phyloP scores from a whole-genome alignment of 2,888 invertebrate species.

The Subacronicta megacephala region DNA sequence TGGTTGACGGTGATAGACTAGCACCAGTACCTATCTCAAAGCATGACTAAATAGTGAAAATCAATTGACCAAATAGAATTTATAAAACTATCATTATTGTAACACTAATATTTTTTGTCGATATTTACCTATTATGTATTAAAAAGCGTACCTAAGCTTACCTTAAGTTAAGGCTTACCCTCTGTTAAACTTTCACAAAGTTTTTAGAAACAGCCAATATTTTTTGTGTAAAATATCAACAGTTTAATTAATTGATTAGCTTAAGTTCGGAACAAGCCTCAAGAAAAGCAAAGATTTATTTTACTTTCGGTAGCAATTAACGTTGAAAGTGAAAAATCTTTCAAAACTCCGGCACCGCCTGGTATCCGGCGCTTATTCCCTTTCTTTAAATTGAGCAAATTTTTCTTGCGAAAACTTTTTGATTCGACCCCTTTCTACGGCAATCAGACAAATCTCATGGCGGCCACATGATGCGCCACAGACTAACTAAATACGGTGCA shows the following conservation, averaged over 20 bases:
- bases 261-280: constrained; percentile 76
- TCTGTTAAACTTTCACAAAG: constrained; percentile 23
- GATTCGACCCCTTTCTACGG: constrained; percentile 85
- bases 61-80: no score
- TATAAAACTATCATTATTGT: no score
- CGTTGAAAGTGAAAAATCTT: constrained; percentile 88
- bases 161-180: no score
- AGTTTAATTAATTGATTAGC: constrained; percentile 87
- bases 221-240: constrained; percentile 68
- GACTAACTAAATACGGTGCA: constrained; percentile 37
- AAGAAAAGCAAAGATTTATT: constrained; percentile 85
- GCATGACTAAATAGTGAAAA: no score
- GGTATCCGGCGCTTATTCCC: constrained; percentile 77
- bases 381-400: constrained; percentile 85
- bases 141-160: no score
- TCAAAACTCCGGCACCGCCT: constrained; percentile 75
- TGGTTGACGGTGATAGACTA: no score
- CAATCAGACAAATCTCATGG: constrained; percentile 80
- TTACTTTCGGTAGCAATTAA: constrained; percentile 87
- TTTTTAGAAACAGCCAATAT: constrained; percentile 20
- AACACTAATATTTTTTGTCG: no score
- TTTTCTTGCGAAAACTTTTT: constrained; percentile 86
- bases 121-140: no score
- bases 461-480: constrained; percentile 66
- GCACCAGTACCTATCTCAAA: no score